Evolutionary conservation across 2,888 invertebrate species (phyloP).

Genomic region (Leptopilina myrica): DNA sequence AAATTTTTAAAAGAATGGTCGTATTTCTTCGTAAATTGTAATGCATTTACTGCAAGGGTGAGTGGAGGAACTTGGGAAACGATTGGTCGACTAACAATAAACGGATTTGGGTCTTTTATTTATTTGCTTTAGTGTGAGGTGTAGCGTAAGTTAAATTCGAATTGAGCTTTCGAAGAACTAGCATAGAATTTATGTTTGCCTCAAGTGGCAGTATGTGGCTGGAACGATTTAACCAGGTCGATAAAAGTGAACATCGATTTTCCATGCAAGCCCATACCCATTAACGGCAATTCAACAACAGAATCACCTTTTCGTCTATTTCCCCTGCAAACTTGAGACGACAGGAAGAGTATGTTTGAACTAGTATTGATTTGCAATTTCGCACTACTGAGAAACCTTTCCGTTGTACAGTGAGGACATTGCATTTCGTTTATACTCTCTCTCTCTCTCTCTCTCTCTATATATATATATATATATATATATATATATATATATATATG

Average conservation of each 20-base stretch:
- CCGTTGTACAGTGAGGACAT: slow-evolving; percentile 44
- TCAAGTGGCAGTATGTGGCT: slow-evolving; percentile 36
- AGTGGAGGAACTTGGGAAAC: background rate
- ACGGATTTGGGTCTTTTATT: background rate
- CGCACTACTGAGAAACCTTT: slow-evolving; percentile 50
- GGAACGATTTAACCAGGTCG: slow-evolving; percentile 20
- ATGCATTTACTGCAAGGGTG: background rate
- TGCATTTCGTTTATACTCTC: slow-evolving; percentile 39
- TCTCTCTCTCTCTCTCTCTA: too few species aligned
- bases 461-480: too few species aligned
- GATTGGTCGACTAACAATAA: background rate
- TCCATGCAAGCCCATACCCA: slow-evolving; percentile 6
- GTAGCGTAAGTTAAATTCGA: background rate
- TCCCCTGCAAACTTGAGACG: slow-evolving; percentile 28
- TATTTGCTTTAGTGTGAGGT: background rate
- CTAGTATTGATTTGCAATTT: slow-evolving; percentile 59
- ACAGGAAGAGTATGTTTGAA: slow-evolving; percentile 38
- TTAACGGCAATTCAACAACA: slow-evolving; percentile 25
- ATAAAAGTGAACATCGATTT: slow-evolving; percentile 29
- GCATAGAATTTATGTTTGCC: slow-evolving; percentile 7
- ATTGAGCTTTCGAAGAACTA: background rate
- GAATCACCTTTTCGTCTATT: slow-evolving; percentile 30
- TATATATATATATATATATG: too few species aligned
- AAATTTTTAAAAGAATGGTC: background rate
- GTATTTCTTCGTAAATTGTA: background rate